Evolutionary conservation across 1,140 invertebrate genomes (phyloP).

Genomic region (Drosophila elegans): DNA sequence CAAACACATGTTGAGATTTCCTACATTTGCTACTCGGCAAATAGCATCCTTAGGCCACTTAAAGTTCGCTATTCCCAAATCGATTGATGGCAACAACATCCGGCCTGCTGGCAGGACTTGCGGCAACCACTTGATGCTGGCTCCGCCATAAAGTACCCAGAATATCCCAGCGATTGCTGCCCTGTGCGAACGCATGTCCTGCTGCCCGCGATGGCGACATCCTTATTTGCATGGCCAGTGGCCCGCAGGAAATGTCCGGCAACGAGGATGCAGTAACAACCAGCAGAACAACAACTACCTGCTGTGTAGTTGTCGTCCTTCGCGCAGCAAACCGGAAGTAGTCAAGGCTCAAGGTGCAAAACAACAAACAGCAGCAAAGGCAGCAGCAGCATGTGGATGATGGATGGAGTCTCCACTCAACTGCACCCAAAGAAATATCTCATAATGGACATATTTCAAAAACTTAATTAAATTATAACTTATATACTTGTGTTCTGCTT

Average conservation of each 20-base stretch:
- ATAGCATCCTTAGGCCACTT: slow-evolving; percentile 14
- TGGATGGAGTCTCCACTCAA: slow-evolving; percentile 40
- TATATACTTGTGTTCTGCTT: too few relatives aligned
- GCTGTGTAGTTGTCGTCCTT: slow-evolving; percentile 69
- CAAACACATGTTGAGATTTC: not conserved
- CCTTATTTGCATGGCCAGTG: slow-evolving; percentile 72
- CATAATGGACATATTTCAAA: too few relatives aligned
- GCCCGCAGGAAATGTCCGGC: slow-evolving; percentile 72
- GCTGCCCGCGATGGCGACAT: slow-evolving; percentile 57
- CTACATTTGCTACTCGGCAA: not conserved
- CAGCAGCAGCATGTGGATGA: slow-evolving; percentile 65
- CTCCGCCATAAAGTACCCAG: slow-evolving; percentile 11
- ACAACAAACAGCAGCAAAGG: slow-evolving; percentile 42
- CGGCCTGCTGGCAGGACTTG: slow-evolving; percentile 34
- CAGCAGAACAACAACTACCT: slow-evolving; percentile 61
- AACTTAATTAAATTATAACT: too few relatives aligned
- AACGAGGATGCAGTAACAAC: slow-evolving; percentile 31
- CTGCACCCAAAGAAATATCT: not conserved
- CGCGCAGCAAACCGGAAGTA: slow-evolving; percentile 76
- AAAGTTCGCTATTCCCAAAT: slow-evolving; percentile 35
- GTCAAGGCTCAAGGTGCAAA: slow-evolving; percentile 81
- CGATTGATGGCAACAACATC: slow-evolving; percentile 58
- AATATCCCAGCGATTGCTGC: slow-evolving; percentile 15
- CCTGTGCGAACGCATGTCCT: slow-evolving; percentile 35
- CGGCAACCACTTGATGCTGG: slow-evolving; percentile 59